Evolutionary conservation across 2,797 vertebrate genomes (phyloP), one percentile per base, ranked within the genome.

Genomic region (Threskiornis aethiopicus): DNA sequence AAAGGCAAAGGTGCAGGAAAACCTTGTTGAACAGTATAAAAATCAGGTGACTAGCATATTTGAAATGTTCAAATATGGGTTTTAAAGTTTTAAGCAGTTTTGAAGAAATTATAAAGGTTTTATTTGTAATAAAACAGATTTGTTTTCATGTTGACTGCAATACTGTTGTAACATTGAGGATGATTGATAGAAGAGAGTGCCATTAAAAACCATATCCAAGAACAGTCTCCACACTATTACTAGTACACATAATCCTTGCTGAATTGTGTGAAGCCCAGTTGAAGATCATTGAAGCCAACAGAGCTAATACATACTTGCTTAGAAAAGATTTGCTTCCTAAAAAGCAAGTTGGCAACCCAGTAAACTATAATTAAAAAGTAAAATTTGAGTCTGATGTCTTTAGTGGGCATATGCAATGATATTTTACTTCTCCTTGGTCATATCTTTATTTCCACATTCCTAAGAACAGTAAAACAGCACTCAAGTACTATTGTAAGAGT

Each of bases 1-100:
- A 73, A 76, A 98, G 67, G 98, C 97, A 71, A 97, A 98, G 72
- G 97, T 98, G 67, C 98, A 97, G 84, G 97, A 98, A 95, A 89
- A 91, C 15, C 95, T 98, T 71, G 78, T 96, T 41, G 98, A 99
- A 83, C 96, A 97, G 11, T 96, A 62, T 90, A 98, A 98, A 95
- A 90, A 58, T 87, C 98, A 99, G 99, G 99, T 99, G 59, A 98
- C 11, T 41, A 64, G 21, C 44, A 15, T 58, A 58, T 78, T 25
- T 83, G 24, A 81, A 84, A 49, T 66, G 22, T 76, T 90, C 22
- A 55, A 69, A 15, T 76, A 11, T 10, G 9, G 12, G 12, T 67
- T 76, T 54, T 10, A 13, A 42, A 44, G 47, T 46, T 69, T 5
- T 54, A 70, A 91, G 31, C 21, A 13, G 3, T 42, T 83, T 80